phyloP scores from a whole-genome alignment of 1,140 invertebrate genomes.

The Drosophila sturtevanti region DNA sequence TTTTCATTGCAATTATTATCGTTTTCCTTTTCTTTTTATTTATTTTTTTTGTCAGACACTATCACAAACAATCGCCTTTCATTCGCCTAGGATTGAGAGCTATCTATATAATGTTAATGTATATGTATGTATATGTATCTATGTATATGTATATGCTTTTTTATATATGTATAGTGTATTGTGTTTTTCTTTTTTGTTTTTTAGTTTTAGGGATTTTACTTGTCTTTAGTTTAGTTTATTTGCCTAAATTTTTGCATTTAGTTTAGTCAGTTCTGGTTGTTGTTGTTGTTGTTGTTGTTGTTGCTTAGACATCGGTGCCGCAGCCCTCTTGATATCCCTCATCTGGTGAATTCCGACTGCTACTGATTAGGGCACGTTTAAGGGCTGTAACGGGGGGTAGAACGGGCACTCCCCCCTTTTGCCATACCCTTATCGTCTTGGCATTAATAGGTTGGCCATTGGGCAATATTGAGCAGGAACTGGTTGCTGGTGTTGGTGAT shows the following conservation, averaged over 20 bases:
- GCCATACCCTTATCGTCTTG: slow-evolving; percentile 92
- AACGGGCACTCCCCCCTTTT: slow-evolving; percentile 91
- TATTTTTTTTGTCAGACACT: slow-evolving; percentile 81
- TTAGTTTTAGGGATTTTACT: slow-evolving; percentile 1
- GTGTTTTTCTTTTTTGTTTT: background rate
- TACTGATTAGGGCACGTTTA: slow-evolving; percentile 90
- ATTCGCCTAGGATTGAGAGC: slow-evolving; percentile 53
- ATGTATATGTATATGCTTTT: slow-evolving; percentile 8
- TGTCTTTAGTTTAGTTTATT: slow-evolving; percentile 25
- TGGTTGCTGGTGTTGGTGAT: slow-evolving; percentile 49
- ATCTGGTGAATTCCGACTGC: slow-evolving; percentile 92
- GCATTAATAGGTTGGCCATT: slow-evolving; percentile 84
- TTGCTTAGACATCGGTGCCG: slow-evolving; percentile 91
- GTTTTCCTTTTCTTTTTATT: slow-evolving; percentile 49
- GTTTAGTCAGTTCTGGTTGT: slow-evolving; percentile 71
- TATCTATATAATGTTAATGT: slow-evolving; percentile 30
- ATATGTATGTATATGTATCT: slow-evolving; percentile 1
- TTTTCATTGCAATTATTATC: slow-evolving; percentile 67
- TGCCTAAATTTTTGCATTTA: slow-evolving; percentile 50
- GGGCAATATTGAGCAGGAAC: slow-evolving; percentile 71
- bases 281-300: slow-evolving; percentile 49
- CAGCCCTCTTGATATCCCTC: slow-evolving; percentile 96
- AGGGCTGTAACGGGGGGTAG: slow-evolving; percentile 90
- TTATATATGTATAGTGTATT: slow-evolving; percentile 10
- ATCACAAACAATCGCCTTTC: slow-evolving; percentile 77